Conservation (phyloP, 2,797 vertebrate species). For the Ambastaia sidthimunki region DNA sequence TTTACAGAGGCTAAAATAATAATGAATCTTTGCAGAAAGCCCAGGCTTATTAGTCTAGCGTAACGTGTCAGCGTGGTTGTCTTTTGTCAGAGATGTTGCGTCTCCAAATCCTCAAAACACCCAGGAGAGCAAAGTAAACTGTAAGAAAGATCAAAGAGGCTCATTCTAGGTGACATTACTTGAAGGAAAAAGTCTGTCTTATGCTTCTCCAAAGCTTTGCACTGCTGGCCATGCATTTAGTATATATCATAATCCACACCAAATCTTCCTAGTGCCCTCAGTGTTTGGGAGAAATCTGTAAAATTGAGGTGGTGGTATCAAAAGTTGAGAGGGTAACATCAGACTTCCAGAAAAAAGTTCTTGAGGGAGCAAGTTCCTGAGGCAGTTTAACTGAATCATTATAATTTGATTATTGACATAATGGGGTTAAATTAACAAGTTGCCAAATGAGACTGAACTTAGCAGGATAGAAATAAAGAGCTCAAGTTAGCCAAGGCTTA, state of each 20-base stretch:
- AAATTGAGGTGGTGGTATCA: constrained; percentile 6
- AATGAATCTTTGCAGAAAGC: not conserved
- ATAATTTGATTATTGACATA: not conserved
- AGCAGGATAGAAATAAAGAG: not conserved
- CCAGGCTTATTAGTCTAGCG: constrained; percentile 31
- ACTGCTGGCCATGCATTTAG: constrained; percentile 33
- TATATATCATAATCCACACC: not conserved
- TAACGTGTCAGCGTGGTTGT: constrained; percentile 1
- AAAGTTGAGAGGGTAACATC: not conserved
- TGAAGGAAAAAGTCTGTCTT: constrained; percentile 20
- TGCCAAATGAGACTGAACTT: not conserved
- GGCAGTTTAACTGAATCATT: not conserved
- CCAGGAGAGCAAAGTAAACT: constrained; percentile 12
- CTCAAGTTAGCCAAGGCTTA: not conserved
- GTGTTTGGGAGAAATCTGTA: not conserved
- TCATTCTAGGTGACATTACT: constrained; percentile 13
- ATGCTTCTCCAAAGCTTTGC: not conserved
- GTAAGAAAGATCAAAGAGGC: constrained; percentile 29
- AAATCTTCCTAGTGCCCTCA: not conserved
- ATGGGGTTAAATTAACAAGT: not conserved
- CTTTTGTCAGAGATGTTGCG: constrained; percentile 11
- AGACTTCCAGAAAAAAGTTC: too few relatives aligned
- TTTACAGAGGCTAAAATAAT: constrained; percentile 16
- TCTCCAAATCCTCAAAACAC: constrained; percentile 4
- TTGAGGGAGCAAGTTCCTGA: too few relatives aligned